Base-by-base conservation (phyloP, 35 echinoderm and acorn worm genomes). In the Lytechinus variegatus region DNA sequence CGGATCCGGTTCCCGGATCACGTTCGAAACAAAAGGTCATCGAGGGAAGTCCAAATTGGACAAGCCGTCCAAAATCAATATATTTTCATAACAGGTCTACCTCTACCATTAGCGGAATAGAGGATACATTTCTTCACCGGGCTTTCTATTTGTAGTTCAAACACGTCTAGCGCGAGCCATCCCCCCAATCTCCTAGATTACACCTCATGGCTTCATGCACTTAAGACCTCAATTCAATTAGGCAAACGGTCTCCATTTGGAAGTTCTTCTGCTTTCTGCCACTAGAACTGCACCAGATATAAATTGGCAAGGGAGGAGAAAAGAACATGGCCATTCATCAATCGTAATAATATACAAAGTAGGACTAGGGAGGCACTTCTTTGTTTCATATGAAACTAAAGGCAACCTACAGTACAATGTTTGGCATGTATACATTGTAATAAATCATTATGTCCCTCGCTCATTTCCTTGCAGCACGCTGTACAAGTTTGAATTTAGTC, bases 11-110 rank as follows among this genome's bases (percentile, higher is more conserved):
- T 44, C 29, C 88, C 28, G 24, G 88, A 90, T 90, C 88, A 90
- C 88, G 52, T 90, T 90, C 52, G 88, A 90, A 90, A 90, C 88
- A 44, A 90, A 90, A 90, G 88, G 88, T 90, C 88, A 90, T 10
- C 28, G 88, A 8, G n/a, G 29, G 88, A 54, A 90, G 88, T 21
- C 28, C 88, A 90, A 90, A 90, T 90, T 90, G 88, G 88, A 44
- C 28, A 54, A 16, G 29, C 28, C 3, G 88, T 90, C 88, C 28
- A 90, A 54, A 54, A 90, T 90, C 88, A 90, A 90, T 90, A 90
- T 90, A 90, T 90, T 90, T 52, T 44, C 88, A 90, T 90, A 90
- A 79, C 66, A n/a, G n/a, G 66, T 24, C 88, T 90, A 44, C 88
- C 52, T 9, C 52, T 9, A 54, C 88, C 88, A 90, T 90, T 90